Evolutionary conservation across 2,797 vertebrate species (phyloP), one percentile per base, ranked within the genome.

Genomic region (Gymnocypris eckloni): DNA sequence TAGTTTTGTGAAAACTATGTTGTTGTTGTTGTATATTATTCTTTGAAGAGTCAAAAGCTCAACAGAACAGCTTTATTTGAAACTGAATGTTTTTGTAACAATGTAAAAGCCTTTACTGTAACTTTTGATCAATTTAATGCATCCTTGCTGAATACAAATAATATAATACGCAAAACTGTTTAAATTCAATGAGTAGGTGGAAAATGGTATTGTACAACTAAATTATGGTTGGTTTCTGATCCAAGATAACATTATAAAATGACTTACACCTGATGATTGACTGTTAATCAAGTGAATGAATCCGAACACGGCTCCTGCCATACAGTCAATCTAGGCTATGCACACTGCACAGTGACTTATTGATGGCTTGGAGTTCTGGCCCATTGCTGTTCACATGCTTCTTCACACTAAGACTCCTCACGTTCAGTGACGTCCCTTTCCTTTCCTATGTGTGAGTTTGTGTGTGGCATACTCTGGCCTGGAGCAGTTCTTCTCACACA

Each of bases 391-490:
- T 66, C 84, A 75, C 54, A 61, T 61, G 56, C 45, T 81, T 37
- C 56, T 64, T 81, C 78, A 86, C 67, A 81, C 56, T 72, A 12
- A 39, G 80, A 69, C 45, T 28, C 66, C 52, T 59, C 64, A 45
- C 73, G 56, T n/a, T 67, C 41, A 82, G 33, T 66, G 33, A 16
- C 54, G 43, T 86, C 43, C 78, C 41, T 86, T 59, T 45, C 54
- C 70, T 43, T 28, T 84, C n/a, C 28, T 18, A 8, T 82, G n/a
- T 79, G 69, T 50, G 75, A 52, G 33, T 59, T 52, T 52, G 86
- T 86, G 84, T 89, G 90, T 83, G 87, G 90, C 87, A 89, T 88
- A 88, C 86, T 91, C 89, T 89, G 81, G 90, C 87, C 90, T 91
- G 86, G 76, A 87, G 86, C 90, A 91, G 90, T 91, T 89, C 80